phyloP scores from a whole-genome alignment of 92 coral and sea anemone genomes.

The Bergia sp. region DNA sequence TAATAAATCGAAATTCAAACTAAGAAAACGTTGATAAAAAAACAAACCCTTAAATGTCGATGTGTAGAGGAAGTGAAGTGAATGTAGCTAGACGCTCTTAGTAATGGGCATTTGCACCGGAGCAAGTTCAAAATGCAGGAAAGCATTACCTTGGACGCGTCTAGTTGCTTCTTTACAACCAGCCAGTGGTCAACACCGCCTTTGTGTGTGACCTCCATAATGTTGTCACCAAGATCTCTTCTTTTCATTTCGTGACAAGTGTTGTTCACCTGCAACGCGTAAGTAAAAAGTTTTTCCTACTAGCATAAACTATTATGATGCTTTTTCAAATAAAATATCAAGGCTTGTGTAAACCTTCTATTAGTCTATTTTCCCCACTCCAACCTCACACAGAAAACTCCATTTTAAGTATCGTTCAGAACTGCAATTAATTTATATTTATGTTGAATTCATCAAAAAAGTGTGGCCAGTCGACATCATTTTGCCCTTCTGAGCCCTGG shows the following conservation, averaged over 20 bases:
- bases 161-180: constrained; percentile 79
- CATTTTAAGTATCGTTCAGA: no score
- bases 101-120: no score
- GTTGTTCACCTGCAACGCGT: constrained; percentile 53
- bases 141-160: constrained; percentile 70
- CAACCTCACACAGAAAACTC: no score
- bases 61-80: not conserved
- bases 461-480: no score
- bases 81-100: no score
- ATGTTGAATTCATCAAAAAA: not conserved
- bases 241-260: constrained; percentile 72
- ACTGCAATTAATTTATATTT: not conserved
- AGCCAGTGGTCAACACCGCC: constrained; percentile 85
- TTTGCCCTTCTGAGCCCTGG: not conserved
- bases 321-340: no score
- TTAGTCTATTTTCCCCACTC: no score
- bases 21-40: not conserved
- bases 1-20: not conserved
- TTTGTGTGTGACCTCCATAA: constrained; percentile 75
- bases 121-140: not conserved
- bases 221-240: constrained; percentile 71
- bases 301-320: not conserved
- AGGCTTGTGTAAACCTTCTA: no score
- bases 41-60: not conserved
- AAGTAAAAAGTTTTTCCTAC: not conserved